Base-by-base conservation (phyloP, 2,797 vertebrate species). In the Pagetopsis macropterus region DNA sequence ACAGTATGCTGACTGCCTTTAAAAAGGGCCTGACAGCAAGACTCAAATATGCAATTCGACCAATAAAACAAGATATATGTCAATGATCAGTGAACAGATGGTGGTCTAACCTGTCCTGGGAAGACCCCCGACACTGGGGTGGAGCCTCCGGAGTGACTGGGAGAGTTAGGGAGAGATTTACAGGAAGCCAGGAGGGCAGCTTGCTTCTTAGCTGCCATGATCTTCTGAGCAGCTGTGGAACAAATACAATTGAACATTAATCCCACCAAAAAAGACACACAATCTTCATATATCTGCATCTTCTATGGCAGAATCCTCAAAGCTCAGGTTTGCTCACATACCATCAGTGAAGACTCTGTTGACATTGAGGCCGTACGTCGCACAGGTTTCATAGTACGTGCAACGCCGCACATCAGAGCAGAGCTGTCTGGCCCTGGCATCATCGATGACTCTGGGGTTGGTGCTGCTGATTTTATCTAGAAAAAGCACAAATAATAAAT, bases 301-400 rank as follows among this genome's bases (percentile, higher is more conserved):
- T 27, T 56, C 19, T 48, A 23, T 10, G 55, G 57, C 12, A 58
- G 4, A 16, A 14, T n/a, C 16, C 12, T 49, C 5, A 27, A 17
- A 9, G 17, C 21, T 52, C 7, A 37, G 21, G 3, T 67, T 5
- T 51, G 31, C 16, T 58, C 17, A 61, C 72, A 67, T 76, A 97
- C 97, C 97, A 78, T 98, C 97, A 2, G 92, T 96, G 93, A 98
- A 98, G 89, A 98, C 96, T 19, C 97, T 84, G 87, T 98, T 97
- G 17, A 98, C 96, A 1, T 98, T 98, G 85, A 98, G 96, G 50
- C 97, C 97, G 0, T 98, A 98, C 0, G 97, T 98, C 0, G 97
- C 96, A 0, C 97, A 98, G 23, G 96, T 98, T 90, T 98, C 97
- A 2, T 97, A 98, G 90, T 98, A 98, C 65, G 95, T 96, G 81